phyloP scores from a whole-genome alignment of 1,140 invertebrate species.

The Drosophila littoralis region DNA sequence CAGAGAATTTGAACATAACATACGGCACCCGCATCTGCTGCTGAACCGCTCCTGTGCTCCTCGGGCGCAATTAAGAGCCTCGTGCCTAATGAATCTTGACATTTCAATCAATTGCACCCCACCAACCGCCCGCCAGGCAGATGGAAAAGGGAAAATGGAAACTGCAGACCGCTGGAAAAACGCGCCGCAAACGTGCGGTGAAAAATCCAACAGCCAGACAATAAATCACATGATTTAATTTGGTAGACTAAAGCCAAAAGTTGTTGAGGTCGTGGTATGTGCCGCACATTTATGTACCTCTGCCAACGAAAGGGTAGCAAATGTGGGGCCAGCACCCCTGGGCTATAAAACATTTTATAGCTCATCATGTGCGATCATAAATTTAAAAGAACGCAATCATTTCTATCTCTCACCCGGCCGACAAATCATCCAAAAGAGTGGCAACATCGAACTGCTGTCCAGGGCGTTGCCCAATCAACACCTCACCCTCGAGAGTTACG shows the following conservation, averaged over 20 bases:
- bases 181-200: too few species aligned
- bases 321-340: conserved; percentile 16
- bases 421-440: background rate
- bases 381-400: conserved; percentile 72
- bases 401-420: conserved; percentile 14
- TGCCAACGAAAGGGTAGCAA: conserved; percentile 40
- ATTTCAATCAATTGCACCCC: conserved; percentile 72
- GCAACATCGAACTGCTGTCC: conserved; percentile 44
- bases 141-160: background rate
- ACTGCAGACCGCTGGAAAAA: conserved; percentile 21
- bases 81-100: conserved; percentile 75
- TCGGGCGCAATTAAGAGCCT: conserved; percentile 26
- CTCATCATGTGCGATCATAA: conserved; percentile 79
- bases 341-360: conserved; percentile 79
- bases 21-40: conserved; percentile 7
- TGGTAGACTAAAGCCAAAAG: conserved; percentile 63
- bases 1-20: background rate
- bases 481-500: conserved; percentile 37
- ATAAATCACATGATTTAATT: conserved; percentile 82
- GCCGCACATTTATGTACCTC: conserved; percentile 1
- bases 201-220: conserved; percentile 49
- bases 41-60: conserved; percentile 35
- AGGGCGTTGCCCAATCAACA: conserved; percentile 81
- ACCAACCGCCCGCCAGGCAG: conserved; percentile 12
- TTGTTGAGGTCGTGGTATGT: conserved; percentile 66